Evolutionary conservation across 1,140 invertebrate species (phyloP).

Genomic region (Euwallacea fornicatus): DNA sequence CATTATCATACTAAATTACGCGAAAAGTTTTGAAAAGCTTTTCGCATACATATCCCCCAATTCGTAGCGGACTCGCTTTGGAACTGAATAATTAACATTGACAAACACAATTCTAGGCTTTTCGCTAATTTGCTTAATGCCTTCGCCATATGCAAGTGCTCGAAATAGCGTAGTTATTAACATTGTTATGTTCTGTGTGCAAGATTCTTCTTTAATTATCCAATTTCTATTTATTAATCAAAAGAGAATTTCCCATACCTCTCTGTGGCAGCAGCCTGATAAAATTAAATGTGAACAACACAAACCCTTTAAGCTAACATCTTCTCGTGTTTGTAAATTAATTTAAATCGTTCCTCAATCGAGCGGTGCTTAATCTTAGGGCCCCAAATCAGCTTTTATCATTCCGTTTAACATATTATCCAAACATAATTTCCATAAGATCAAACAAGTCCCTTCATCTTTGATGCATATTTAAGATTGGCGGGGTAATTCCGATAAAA

Average conservation of each 20-base stretch:
- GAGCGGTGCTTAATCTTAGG: slow-evolving; percentile 19
- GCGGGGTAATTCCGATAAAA: slow-evolving; percentile 26
- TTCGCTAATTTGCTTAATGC: slow-evolving; percentile 25
- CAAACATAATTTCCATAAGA: slow-evolving; percentile 33
- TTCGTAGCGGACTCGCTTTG: slow-evolving; percentile 11
- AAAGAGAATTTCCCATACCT: too few species aligned
- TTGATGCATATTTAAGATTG: slow-evolving; percentile 33
- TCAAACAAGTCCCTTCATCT: slow-evolving; percentile 32
- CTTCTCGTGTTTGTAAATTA: slow-evolving; percentile 24
- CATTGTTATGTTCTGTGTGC: background rate
- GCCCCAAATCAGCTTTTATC: slow-evolving; percentile 24
- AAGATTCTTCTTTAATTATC: background rate
- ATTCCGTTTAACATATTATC: slow-evolving; percentile 33
- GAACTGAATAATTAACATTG: slow-evolving; percentile 27
- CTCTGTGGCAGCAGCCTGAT: too few species aligned
- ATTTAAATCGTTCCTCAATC: slow-evolving; percentile 27
- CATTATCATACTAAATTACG: slow-evolving; percentile 27
- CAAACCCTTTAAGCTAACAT: slow-evolving; percentile 8
- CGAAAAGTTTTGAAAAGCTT: slow-evolving; percentile 22
- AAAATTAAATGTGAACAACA: too few species aligned
- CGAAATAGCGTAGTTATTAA: background rate
- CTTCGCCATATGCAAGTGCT: slow-evolving; percentile 15
- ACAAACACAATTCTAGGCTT: slow-evolving; percentile 24
- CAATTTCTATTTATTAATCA: too few species aligned
- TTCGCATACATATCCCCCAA: slow-evolving; percentile 24